Evolutionary conservation across 1,140 invertebrate species (phyloP), one percentile per base, ranked within the genome.

Genomic region (Ips typographus): DNA sequence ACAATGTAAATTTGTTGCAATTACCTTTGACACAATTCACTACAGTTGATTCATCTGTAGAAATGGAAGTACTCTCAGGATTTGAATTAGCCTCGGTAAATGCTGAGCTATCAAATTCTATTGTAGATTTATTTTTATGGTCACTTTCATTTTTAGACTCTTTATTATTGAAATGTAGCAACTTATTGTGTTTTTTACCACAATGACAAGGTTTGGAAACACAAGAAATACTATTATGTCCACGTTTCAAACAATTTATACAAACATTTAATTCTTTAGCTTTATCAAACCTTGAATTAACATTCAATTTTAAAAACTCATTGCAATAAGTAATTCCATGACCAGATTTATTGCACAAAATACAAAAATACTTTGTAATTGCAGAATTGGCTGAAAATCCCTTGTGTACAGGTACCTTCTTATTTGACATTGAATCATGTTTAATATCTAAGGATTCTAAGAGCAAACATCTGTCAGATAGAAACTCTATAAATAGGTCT

Each of bases 371-470:
- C 22, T 22, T 22, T 22, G 22, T 22, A 22, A 22, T 22, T 22
- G 22, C 22, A 22, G n/a, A 47, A 4, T n/a, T 47, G 44, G 61
- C 61, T 37, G 42, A 6, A 49, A 51, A 47, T 49, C 6, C 43
- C 47, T 38, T 47, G 8, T 38, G 6, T 49, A 39, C 8, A 51
- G 22, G 22, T 22, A 49, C 37, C 36, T 49, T 63, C 49, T 3
- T 38, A 49, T 8, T 22, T n/a, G n/a, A 61, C 39, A 2, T 42
- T 40, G 8, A 22, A 42, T 6, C 8, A 61, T 42, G n/a, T 56
- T 64, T 64, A 39, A 39, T 64, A 51, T 41, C 43, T 2, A 65
- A 39, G 5, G 49, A 40, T 65, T 65, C 63, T 56, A 65, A 57
- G 8, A 65, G 39, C 38, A 40, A 3, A 65, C n/a, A n/a, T 41